phyloP scores from a whole-genome alignment of 2,797 vertebrate species.

The Melanotaenia pygmaea region DNA sequence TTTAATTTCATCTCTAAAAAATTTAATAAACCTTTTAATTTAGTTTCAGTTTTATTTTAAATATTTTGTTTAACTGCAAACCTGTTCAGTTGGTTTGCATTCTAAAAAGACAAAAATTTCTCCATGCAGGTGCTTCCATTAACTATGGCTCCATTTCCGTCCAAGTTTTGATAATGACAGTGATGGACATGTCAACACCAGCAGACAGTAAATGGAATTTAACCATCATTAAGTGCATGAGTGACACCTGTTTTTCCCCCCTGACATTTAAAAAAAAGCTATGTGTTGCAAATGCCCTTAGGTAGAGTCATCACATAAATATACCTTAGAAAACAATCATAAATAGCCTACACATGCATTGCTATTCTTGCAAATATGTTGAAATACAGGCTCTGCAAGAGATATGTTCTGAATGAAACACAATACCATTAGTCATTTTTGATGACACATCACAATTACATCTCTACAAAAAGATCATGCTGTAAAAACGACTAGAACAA shows the following conservation, averaged over 20 bases:
- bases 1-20: not conserved
- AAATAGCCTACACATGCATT: not conserved
- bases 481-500: not conserved
- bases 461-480: slow-evolving; percentile 3
- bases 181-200: not conserved
- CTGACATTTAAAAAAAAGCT: no score
- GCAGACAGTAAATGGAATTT: not conserved
- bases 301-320: not conserved
- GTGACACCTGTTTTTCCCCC: not conserved
- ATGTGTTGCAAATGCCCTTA: not conserved
- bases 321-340: not conserved
- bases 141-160: not conserved
- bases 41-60: not conserved
- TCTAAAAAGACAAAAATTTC: not conserved
- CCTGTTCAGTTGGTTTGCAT: not conserved
- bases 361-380: slow-evolving; percentile 11
- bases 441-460: not conserved
- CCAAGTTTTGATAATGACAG: not conserved
- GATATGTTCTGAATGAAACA: slow-evolving; percentile 1
- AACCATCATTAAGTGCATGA: not conserved
- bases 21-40: not conserved
- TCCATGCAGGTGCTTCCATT: not conserved
- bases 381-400: slow-evolving; percentile 8
- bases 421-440: slow-evolving; percentile 13
- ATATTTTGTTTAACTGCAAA: not conserved